A percentile compares a stretch with the other conserved stretches of the same genome.
Evolutionary conservation across 1,140 invertebrate species (phyloP).

Genomic region (Globodera rostochiensis): DNA sequence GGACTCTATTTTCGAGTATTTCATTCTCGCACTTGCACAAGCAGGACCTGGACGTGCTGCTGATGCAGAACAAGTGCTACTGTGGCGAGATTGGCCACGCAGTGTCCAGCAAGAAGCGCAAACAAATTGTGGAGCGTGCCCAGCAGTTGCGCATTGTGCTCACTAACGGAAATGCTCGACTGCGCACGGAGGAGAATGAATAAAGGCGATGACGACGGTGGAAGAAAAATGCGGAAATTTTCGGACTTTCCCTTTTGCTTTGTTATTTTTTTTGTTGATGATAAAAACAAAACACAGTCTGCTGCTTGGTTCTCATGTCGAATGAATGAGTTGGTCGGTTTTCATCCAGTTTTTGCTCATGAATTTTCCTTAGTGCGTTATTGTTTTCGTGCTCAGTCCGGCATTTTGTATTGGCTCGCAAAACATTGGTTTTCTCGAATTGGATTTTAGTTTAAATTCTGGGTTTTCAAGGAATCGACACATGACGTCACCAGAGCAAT

Average conservation of each 20-base stretch:
- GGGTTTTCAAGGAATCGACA: not conserved
- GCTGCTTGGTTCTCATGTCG: too few species aligned
- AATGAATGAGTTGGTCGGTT: not conserved
- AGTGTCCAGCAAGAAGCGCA: constrained; percentile 93
- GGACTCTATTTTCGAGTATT: too few species aligned
- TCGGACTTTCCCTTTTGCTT: not conserved
- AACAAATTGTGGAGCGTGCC: constrained; percentile 90
- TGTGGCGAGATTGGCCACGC: constrained; percentile 95
- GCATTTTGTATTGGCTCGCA: not conserved
- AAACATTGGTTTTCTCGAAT: not conserved
- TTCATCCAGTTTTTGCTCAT: not conserved
- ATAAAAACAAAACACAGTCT: not conserved
- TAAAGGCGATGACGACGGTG: constrained; percentile 47
- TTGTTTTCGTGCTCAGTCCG: not conserved
- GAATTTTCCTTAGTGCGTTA: not conserved
- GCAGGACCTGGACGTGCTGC: constrained; percentile 92
- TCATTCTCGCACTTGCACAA: not conserved
- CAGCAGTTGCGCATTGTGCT: constrained; percentile 75
- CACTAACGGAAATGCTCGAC: constrained; percentile 90
- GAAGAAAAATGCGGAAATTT: constrained; percentile 3
- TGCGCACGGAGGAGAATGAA: constrained; percentile 88
- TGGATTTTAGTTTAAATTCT: not conserved
- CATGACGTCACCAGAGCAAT: not conserved
- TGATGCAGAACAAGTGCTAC: constrained; percentile 98
- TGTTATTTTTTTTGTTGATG: constrained; percentile 4